Conservation (phyloP, 2,113 vertebrate species). For the Syngnathus scovelli region DNA sequence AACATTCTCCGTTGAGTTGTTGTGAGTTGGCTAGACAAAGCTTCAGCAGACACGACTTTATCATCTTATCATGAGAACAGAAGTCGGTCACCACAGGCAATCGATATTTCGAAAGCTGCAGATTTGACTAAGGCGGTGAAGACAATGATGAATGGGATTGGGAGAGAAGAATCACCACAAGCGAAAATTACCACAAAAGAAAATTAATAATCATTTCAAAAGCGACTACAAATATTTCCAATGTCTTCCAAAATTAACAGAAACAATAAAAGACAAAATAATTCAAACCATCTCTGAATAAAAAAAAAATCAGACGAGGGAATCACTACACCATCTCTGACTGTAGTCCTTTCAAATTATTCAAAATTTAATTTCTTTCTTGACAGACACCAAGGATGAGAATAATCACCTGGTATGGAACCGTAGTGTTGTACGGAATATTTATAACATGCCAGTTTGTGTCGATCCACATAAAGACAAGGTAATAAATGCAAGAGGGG, state of each 20-base stretch:
- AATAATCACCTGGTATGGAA: conserved; percentile 7
- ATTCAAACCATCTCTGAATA: background rate
- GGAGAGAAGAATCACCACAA: too few relatives aligned
- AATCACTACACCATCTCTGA: background rate
- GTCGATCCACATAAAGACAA: conserved; percentile 38
- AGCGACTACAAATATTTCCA: conserved; percentile 18
- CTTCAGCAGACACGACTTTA: conserved; percentile 24
- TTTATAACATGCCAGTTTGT: conserved; percentile 29
- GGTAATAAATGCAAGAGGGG: conserved; percentile 34
- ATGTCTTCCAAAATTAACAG: conserved; percentile 18
- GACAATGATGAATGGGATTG: conserved; percentile 33
- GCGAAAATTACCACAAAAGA: conserved; percentile 37
- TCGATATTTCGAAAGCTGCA: conserved; percentile 45
- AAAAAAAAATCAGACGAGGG: background rate
- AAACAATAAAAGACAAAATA: background rate
- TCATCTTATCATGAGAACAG: conserved; percentile 28
- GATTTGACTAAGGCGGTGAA: conserved; percentile 52
- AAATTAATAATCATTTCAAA: conserved; percentile 43
- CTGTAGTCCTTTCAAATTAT: background rate
- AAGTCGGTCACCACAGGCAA: conserved; percentile 41
- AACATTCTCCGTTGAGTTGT: background rate
- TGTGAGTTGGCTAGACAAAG: background rate
- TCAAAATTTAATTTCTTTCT: background rate
- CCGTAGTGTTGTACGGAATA: conserved; percentile 25
- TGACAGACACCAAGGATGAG: background rate